Evolutionary conservation across 2,888 invertebrate genomes (phyloP), one percentile per base, ranked within the genome.

Genomic region (Papilio elwesi): DNA sequence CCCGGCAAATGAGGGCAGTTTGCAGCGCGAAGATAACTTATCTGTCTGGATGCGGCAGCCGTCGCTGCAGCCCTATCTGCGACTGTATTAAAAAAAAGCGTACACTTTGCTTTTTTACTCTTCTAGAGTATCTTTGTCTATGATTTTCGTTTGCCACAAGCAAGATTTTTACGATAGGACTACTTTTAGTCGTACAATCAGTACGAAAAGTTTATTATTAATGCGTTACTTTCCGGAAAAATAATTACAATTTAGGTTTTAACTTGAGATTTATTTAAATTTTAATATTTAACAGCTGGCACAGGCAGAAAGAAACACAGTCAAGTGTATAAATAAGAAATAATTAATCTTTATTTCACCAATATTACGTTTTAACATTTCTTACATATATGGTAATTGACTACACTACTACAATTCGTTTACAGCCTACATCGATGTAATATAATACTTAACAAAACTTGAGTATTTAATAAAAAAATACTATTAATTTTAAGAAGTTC

Each of bases 401-500:
- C n/a, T n/a, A n/a, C n/a, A n/a, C n/a, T n/a, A n/a, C n/a, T n/a
- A n/a, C n/a, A n/a, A n/a, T n/a, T n/a, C n/a, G n/a, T n/a, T n/a
- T n/a, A n/a, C n/a, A n/a, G n/a, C n/a, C n/a, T n/a, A n/a, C n/a
- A n/a, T n/a, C n/a, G n/a, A n/a, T n/a, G n/a, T n/a, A n/a, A n/a
- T n/a, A 51, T 13, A 13, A 13, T 13, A 51, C 51, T 3, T 51
- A 43, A 43, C 7, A 43, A 43, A 7, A 13, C 57, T 57, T 57
- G 57, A 38, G 36, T 36, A 57, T 57, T 57, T 57, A 57, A 57
- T 57, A 47, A 63, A 48, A 77, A 74, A 75, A 74, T 74, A 77
- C 78, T 76, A 78, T n/a, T 78, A 78, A 79, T 76, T 76, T 78
- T 77, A 76, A 76, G 74, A 78, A 79, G 74, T 75, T 76, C 67